Percentiles rank a stretch among this genome's conserved stretches.
Conservation (phyloP, 2,888 invertebrate species). For the Nowickia ferox region DNA sequence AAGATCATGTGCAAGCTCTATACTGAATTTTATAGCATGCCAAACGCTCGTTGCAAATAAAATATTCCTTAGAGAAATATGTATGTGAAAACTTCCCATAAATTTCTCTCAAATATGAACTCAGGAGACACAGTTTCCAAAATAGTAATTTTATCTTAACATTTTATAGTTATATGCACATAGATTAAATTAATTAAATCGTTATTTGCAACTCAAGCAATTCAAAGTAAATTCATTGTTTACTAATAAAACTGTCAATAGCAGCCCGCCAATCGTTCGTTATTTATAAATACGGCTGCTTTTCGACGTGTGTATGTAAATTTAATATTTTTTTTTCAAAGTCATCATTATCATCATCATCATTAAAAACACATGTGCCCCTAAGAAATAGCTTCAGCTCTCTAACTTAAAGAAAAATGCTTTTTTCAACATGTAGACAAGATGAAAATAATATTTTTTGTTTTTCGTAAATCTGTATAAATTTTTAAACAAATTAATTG, state of each 20-base stretch:
- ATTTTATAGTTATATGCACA: no score
- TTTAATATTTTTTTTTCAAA: background rate
- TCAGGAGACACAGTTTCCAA: no score
- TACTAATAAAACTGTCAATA: slow-evolving; percentile 54
- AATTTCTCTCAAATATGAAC: no score
- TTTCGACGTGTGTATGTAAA: background rate
- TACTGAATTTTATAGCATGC: no score
- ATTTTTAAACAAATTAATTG: no score
- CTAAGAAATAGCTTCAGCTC: background rate
- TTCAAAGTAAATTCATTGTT: slow-evolving; percentile 7
- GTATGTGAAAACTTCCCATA: no score
- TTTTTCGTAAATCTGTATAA: background rate
- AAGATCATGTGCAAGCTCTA: no score
- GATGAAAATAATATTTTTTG: background rate
- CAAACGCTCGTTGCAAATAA: no score
- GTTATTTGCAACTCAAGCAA: background rate
- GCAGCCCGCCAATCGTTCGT: slow-evolving; percentile 16
- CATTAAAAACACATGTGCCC: slow-evolving; percentile 40
- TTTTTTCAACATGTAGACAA: background rate
- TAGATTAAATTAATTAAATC: slow-evolving; percentile 18
- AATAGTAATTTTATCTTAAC: no score
- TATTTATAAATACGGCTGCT: slow-evolving; percentile 4
- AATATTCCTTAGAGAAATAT: no score
- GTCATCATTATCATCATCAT: slow-evolving; percentile 33
- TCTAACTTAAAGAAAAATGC: background rate